These are phyloP conservation scores for Drosophila macrothrix DNA, from an alignment of 2,888 invertebrate genomes.

Conservation along the genomic window DNA sequence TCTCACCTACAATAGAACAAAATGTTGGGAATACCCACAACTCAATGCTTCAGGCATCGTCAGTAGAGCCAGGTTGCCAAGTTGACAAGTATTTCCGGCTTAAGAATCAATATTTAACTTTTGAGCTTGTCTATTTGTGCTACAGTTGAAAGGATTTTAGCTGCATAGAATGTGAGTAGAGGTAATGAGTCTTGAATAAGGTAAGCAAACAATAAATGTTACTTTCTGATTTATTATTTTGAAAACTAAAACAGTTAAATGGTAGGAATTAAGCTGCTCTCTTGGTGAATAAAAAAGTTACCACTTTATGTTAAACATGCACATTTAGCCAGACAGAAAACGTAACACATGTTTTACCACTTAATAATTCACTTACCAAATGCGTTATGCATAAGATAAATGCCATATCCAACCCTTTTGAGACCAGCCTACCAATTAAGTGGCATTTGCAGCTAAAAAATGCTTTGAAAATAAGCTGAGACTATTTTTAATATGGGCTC, in stretches of 20 bases:
- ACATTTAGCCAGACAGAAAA: not conserved
- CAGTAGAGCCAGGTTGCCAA: not conserved
- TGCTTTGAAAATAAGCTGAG: not conserved
- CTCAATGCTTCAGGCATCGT: not conserved
- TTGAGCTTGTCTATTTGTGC: not conserved
- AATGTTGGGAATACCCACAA: conserved; percentile 11
- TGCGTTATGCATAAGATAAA: conserved; percentile 4
- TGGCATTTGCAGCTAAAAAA: conserved; percentile 3
- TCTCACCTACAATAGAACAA: conserved; percentile 4
- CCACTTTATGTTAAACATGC: not conserved
- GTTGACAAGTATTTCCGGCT: conserved; percentile 50
- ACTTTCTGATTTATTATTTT: not conserved
- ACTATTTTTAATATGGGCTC: not conserved
- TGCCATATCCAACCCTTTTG: not conserved
- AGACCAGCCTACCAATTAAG: not conserved
- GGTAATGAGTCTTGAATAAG: not conserved
- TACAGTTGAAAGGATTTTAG: not conserved
- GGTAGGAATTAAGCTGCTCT: not conserved
- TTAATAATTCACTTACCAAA: conserved; percentile 1
- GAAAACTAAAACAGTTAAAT: not conserved
- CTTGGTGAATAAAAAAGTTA: not conserved
- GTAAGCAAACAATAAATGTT: not conserved
- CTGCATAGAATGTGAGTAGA: not conserved
- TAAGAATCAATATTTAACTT: conserved; percentile 29
- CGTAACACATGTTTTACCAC: not conserved